These are phyloP conservation scores for Kryptopterus vitreolus DNA, from an alignment of 2,797 vertebrate species.

Conservation along the genomic window DNA sequence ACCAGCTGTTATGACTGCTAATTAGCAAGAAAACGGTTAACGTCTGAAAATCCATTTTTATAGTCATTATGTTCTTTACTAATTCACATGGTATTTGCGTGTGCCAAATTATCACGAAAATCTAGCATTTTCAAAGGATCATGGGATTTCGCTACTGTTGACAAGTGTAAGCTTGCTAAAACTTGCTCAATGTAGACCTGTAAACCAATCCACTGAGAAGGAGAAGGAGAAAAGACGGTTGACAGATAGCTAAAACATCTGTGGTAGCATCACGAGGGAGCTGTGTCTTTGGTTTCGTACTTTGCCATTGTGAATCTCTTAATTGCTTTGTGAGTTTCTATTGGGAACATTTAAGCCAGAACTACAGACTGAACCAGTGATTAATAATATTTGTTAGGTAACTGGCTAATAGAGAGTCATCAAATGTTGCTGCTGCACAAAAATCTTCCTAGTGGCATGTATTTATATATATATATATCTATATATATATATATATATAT, in stretches of 20 bases:
- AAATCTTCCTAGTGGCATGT: too few species aligned
- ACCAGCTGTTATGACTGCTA: conserved; percentile 17
- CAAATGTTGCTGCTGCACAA: too few species aligned
- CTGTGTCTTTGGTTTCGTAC: not conserved
- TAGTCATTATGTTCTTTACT: conserved; percentile 1
- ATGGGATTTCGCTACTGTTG: conserved; percentile 9
- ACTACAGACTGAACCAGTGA: not conserved
- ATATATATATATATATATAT: too few species aligned
- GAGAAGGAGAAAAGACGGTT: conserved; percentile 5
- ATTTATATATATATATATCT: too few species aligned
- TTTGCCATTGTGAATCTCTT: not conserved
- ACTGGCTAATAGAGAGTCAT: not conserved
- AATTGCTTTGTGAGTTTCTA: not conserved
- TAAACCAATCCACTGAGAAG: conserved; percentile 18
- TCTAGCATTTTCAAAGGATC: not conserved
- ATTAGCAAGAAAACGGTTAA: not conserved
- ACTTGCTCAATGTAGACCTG: conserved; percentile 45
- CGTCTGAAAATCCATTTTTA: not conserved
- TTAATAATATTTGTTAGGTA: not conserved
- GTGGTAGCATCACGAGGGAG: too few species aligned
- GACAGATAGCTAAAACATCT: conserved; percentile 10
- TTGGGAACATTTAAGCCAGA: conserved; percentile 4
- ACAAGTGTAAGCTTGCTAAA: conserved; percentile 42
- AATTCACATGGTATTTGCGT: not conserved
- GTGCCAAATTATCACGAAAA: not conserved